These are phyloP conservation scores for Lutjanus argentimaculatus DNA, from an alignment of 2,797 vertebrate genomes.

Conservation along the genomic window DNA sequence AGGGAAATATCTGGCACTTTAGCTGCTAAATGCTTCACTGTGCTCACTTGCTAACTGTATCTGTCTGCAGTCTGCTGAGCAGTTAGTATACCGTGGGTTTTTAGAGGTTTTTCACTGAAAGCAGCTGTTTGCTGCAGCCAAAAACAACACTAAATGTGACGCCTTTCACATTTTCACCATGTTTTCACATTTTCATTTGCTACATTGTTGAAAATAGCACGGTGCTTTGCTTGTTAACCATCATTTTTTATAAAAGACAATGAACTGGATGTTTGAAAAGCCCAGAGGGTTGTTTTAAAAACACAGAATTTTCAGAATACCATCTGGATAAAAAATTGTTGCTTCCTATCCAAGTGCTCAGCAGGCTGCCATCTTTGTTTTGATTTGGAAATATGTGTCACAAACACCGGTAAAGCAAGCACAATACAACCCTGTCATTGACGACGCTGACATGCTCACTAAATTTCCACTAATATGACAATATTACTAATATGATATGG, in stretches of 20 bases:
- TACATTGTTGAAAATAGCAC: neutral
- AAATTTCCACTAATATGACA: too few species aligned
- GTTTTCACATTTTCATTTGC: neutral
- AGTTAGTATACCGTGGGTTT: neutral
- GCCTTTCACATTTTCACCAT: neutral
- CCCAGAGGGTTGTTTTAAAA: neutral
- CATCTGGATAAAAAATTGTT: neutral
- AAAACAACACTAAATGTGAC: neutral
- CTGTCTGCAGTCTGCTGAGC: conserved; percentile 1
- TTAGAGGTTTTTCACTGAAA: neutral
- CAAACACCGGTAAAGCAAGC: neutral
- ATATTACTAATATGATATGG: too few species aligned
- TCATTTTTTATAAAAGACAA: neutral
- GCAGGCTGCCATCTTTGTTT: neutral
- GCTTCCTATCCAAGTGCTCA: neutral
- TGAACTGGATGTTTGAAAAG: neutral
- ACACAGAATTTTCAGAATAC: neutral
- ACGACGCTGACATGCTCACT: too few species aligned
- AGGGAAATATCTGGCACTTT: neutral
- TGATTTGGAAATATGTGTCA: neutral
- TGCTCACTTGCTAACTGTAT: neutral
- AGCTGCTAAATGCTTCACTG: conserved; percentile 1
- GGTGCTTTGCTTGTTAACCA: neutral
- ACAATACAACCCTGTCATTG: neutral
- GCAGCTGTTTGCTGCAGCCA: neutral